Base-by-base conservation (phyloP, 2,113 vertebrate genomes). In the Electrona antarctica region DNA sequence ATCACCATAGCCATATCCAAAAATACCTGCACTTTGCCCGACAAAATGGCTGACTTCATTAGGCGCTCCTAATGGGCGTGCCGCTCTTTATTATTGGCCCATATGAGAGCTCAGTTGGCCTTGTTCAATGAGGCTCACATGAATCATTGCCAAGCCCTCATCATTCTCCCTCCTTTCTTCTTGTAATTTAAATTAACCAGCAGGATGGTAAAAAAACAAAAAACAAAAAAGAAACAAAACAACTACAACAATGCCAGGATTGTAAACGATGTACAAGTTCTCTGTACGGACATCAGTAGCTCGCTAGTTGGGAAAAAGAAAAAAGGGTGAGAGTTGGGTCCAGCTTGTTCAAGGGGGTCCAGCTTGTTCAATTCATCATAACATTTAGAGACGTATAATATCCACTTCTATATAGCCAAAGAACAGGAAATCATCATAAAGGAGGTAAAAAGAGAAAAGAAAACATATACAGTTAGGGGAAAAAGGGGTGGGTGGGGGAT, bases 91-190 rank as follows among this genome's bases (percentile, higher is more conserved):
- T 81, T 50, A 69, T 60, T 47, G 28, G 57, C 57, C 21, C 74
- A 69, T 2, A 60, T 66, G 77, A 81, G 72, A 47, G 48, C 64
- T 48, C 2, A 52, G 59, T 75, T 69, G 41, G 60, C 70, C 60
- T 69, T 77, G 81, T 76, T 84, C 86, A 87, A 76, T 83, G 87
- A 88, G 85, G 81, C 89, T 88, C 74, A 73, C 70, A 74, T 69
- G 76, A 85, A 57, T 77, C 82, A 79, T 68, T 61, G 54, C 57
- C 6, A 66, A 61, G 66, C 80, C 79, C 52, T 68, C 12, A 48
- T 78, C 60, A 63, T 56, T 66, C 51, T 28, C 1, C 3, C 78
- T 83, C 69, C 74, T 74, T 8, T 2, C 75, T 70, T 51, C 82
- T 78, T 69, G 74, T 80, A 80, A 80, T 78, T 87, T 85, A 69